A percentile compares a stretch with the other conserved stretches of the same genome.
These are phyloP conservation scores for Macquaria australasica DNA, from an alignment of 2,113 vertebrate species.

Conservation along the genomic window DNA sequence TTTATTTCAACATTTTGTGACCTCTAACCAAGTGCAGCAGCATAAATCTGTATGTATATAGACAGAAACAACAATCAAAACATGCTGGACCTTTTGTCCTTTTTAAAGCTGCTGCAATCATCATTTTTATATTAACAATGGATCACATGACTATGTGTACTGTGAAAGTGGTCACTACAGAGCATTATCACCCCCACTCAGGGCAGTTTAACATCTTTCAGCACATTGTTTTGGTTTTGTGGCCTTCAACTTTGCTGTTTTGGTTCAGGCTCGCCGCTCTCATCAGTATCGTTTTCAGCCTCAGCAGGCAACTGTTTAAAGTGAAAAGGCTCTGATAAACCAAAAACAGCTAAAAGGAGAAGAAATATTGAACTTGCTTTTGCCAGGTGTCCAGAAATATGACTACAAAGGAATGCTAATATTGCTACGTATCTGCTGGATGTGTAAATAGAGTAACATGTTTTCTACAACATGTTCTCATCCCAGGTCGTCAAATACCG, in stretches of 20 bases:
- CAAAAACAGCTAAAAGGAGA: neutral
- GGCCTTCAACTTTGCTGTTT: neutral
- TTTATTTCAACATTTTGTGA: conserved; percentile 31
- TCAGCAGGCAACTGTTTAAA: neutral
- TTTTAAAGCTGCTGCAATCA: conserved; percentile 20
- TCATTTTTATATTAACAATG: neutral
- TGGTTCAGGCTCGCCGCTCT: neutral
- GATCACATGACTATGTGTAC: neutral
- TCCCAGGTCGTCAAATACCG: too few species aligned
- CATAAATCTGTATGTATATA: conserved; percentile 14
- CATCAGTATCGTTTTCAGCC: neutral
- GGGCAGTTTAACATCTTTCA: neutral
- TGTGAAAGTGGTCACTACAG: neutral
- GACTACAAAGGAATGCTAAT: neutral
- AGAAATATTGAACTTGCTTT: neutral
- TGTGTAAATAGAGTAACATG: too few species aligned
- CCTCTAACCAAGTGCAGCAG: conserved; percentile 15
- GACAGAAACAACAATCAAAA: conserved; percentile 19
- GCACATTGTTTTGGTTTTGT: neutral
- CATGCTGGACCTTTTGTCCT: neutral
- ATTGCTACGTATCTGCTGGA: neutral
- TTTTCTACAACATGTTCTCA: too few species aligned
- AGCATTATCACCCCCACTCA: neutral
- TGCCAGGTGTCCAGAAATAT: neutral
- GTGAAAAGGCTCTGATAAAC: neutral